Evolutionary conservation across 1,140 invertebrate species (phyloP), one percentile per base, ranked within the genome.

Genomic region (Calosoma granatense): DNA sequence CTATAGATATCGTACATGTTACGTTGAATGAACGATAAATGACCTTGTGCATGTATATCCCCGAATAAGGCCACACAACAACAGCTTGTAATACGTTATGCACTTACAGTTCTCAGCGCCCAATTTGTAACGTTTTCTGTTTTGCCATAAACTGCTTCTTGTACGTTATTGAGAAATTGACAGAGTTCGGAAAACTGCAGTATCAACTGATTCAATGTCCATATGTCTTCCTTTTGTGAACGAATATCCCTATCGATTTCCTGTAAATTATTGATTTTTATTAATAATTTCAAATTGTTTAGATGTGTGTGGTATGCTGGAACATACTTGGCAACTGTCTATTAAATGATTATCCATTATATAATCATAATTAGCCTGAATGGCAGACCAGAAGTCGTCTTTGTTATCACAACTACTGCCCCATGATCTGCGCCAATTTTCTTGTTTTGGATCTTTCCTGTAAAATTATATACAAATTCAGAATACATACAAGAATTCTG

Each of bases 321-420:
- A 57, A 52, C 36, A 22, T 17, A 85, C 87, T 73, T 83, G 84
- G 76, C 90, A 94, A 61, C 84, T 86, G 67, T 93, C 90, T 59
- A 94, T 88, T 57, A 94, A 84, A 67, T 92, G 87, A 70, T 89
- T 92, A 72, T 93, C 90, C 91, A 95, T 94, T 66, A 95, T 88
- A 71, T 90, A 95, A 70, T 93, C 85, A 74, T 95, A 94, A 73
- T 88, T 87, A 20, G 88, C 83, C 65, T 89, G 85, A 64, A 94
- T 82, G 43, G 90, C 84, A 60, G 87, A 87, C 90, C 91, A 94
- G 65, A 94, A 88, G 67, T 93, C 90, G 74, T 93, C 85, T 72
- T 83, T 82, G 60, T 78, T 68, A 55, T 81, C 80, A 62, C 81
- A 81, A n/a, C 72, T 74, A 20, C 80, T 86, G 57, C 81, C 82